Evolutionary conservation across 2,888 invertebrate species (phyloP).

Genomic region (Lacanobia wlatinum): DNA sequence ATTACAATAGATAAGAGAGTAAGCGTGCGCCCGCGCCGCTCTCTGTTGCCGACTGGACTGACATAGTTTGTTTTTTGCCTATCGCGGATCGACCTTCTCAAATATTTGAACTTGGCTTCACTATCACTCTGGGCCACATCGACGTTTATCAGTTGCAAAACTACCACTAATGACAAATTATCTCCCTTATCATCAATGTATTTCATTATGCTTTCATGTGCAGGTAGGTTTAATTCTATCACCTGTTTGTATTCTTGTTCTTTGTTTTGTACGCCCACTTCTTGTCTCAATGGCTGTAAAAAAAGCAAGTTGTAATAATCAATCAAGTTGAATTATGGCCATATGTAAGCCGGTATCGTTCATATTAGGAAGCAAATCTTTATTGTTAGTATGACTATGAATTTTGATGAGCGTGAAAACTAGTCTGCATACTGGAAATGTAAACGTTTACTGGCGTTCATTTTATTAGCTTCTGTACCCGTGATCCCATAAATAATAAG

Average conservation of each 20-base stretch:
- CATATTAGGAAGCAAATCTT: constrained; percentile 64
- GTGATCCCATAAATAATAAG: background rate
- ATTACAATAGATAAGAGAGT: constrained; percentile 64
- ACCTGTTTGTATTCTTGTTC: constrained; percentile 51
- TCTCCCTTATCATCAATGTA: constrained; percentile 64
- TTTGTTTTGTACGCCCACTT: constrained; percentile 73
- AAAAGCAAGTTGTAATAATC: constrained; percentile 73
- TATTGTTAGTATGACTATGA: constrained; percentile 48
- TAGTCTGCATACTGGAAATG: constrained; percentile 15
- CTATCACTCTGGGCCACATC: constrained; percentile 71
- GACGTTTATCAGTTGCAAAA: constrained; percentile 67
- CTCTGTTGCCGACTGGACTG: constrained; percentile 74
- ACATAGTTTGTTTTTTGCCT: constrained; percentile 76
- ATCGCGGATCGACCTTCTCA: constrained; percentile 80
- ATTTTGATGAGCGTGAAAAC: constrained; percentile 36
- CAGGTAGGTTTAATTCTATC: constrained; percentile 58
- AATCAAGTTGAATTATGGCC: constrained; percentile 73
- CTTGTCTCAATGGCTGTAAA: constrained; percentile 68
- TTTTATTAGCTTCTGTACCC: background rate
- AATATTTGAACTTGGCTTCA: constrained; percentile 81
- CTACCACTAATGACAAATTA: constrained; percentile 69
- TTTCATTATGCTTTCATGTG: constrained; percentile 48
- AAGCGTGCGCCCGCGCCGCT: constrained; percentile 65
- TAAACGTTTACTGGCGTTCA: background rate
- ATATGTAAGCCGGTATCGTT: constrained; percentile 61